Conservation (phyloP, 2,888 invertebrate species). For the Lasioglossum leucozonium region DNA sequence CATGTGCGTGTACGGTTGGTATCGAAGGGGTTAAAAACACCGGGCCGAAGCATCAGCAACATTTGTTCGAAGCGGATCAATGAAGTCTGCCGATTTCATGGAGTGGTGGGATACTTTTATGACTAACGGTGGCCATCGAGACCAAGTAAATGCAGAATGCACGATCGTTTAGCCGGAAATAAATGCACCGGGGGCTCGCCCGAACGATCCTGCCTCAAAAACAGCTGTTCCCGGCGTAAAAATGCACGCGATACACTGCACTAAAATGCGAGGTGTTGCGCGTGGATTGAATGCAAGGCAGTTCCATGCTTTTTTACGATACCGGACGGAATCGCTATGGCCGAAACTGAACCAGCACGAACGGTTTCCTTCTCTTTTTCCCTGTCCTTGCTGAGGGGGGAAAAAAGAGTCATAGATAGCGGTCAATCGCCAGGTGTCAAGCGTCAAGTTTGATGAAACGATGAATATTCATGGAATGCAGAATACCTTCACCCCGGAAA, state of each 20-base stretch:
- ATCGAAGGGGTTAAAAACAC: background rate
- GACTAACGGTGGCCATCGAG: conserved; percentile 3
- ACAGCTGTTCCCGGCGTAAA: conserved; percentile 53
- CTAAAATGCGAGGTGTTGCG: conserved; percentile 42
- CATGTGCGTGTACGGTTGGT: background rate
- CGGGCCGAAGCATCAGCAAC: background rate
- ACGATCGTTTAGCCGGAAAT: background rate
- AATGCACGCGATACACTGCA: conserved; percentile 31
- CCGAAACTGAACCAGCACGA: conserved; percentile 7
- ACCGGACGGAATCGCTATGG: conserved; percentile 41
- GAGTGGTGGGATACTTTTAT: conserved; percentile 6
- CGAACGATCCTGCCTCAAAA: conserved; percentile 16
- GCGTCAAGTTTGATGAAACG: conserved; percentile 36
- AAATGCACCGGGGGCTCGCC: background rate
- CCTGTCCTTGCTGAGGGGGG: background rate
- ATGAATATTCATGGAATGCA: conserved; percentile 32
- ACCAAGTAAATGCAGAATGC: conserved; percentile 3
- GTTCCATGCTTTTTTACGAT: conserved; percentile 50
- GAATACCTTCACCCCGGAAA: background rate
- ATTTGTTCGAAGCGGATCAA: background rate
- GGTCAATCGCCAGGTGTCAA: conserved; percentile 36
- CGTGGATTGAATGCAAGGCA: conserved; percentile 43
- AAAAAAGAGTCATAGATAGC: conserved; percentile 19
- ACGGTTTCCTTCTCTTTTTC: background rate
- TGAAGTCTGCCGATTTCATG: background rate